Evolutionary conservation across 2,888 invertebrate species (phyloP), one percentile per base, ranked within the genome.

Genomic region (Drosophila prostipennis): DNA sequence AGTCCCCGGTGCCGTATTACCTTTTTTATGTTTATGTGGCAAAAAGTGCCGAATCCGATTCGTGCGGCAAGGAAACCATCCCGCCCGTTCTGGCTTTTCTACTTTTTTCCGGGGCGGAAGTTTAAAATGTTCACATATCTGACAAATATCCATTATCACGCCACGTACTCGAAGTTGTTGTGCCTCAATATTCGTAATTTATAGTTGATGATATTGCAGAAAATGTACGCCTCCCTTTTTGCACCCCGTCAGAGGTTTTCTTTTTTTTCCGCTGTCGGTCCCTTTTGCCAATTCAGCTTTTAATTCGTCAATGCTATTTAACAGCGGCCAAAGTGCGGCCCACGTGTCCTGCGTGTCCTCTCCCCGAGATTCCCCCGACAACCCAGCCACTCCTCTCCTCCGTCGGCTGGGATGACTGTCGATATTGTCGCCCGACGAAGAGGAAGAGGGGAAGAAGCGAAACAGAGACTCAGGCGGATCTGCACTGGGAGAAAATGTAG

Each of bases 91-190:
- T 14, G 32, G 46, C 6, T 16, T 16, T 29, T 16, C 39, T 36
- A 16, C n/a, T 1, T 48, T 43, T 32, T 26, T 19, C 46, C 36
- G 43, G 67, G 82, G 71, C 78, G 76, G 78, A 72, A 84, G 74
- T 84, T 84, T 89, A 87, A 89, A 89, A 80, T 80, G 89, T 78
- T 77, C 89, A 78, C 83, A 82, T 82, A 82, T 87, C 82, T 82
- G 82, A 82, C 85, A 89, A 84, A 89, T 84, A 89, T 87, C 84
- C 84, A 89, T 84, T 84, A 84, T 84, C 84, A 87, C 89, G 84
- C 84, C 89, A 84, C 84, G 84, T 84, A 89, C 87, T 80, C 67
- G 39, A 46, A 39, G 72, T 59, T 74, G 83, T 77, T 71, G 75
- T 72, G 77, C 75, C 68, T 80, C 89, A 80, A 84, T 89, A 84